Percentiles rank a stretch among this genome's conserved stretches.
Conservation (phyloP, 53 echinoderm and acorn worm genomes). For the Mesocentrotus franciscanus region DNA sequence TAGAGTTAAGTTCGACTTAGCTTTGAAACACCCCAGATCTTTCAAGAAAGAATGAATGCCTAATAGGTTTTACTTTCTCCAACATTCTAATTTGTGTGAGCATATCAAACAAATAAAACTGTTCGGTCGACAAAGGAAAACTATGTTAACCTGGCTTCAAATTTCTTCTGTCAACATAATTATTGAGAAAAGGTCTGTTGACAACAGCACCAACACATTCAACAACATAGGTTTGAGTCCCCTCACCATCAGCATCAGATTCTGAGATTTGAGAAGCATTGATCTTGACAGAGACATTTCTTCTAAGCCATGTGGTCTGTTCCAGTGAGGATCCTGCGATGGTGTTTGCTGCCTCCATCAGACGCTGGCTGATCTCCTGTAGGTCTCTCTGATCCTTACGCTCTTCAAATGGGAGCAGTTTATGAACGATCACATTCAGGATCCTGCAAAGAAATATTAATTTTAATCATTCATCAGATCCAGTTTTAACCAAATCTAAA, state of each 20-base stretch:
- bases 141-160: no score
- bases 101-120: no score
- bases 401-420: conserved; percentile 88
- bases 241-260: conserved; percentile 66
- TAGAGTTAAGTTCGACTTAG: no score
- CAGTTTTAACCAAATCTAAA: no score
- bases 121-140: no score
- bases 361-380: conserved; percentile 88
- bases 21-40: no score
- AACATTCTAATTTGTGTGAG: no score
- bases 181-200: no score
- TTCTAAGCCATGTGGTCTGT: conserved; percentile 94
- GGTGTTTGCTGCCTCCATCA: conserved; percentile 90
- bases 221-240: background rate
- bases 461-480: background rate
- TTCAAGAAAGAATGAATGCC: no score
- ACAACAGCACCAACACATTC: background rate
- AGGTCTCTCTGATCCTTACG: conserved; percentile 90
- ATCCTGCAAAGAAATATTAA: conserved; percentile 69
- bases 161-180: no score
- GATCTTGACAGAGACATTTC: conserved; percentile 93
- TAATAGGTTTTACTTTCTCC: no score
- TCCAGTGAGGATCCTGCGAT: conserved; percentile 97
- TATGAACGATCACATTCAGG: conserved; percentile 92
- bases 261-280: conserved; percentile 68